These are phyloP conservation scores for Tenthredo livida DNA, from an alignment of 2,888 invertebrate genomes.

Conservation along the genomic window DNA sequence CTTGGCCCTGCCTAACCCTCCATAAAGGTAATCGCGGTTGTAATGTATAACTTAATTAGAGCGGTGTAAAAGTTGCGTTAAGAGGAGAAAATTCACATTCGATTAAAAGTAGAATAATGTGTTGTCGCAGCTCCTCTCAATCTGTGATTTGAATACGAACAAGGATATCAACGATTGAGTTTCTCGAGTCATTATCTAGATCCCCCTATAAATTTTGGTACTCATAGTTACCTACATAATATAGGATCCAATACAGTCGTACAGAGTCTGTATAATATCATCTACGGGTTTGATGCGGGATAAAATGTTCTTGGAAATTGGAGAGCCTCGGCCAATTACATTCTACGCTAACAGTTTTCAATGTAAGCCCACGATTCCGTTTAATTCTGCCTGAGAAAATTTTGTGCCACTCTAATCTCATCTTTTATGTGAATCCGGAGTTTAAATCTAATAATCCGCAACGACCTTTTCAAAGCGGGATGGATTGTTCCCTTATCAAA, in stretches of 20 bases:
- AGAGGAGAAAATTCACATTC: background rate
- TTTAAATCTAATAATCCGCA: background rate
- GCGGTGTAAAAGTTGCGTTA: background rate
- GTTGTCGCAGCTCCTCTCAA: background rate
- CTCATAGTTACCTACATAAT: background rate
- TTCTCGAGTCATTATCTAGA: background rate
- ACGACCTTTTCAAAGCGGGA: background rate
- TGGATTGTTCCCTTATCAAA: background rate
- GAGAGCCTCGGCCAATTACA: background rate
- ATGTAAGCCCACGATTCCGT: background rate
- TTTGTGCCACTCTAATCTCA: background rate
- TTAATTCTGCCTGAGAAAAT: conserved; percentile 5
- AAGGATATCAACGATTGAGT: background rate
- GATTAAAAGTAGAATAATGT: background rate
- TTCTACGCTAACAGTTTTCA: conserved; percentile 14
- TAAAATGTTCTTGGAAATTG: background rate
- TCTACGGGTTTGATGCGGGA: background rate
- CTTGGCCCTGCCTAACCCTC: background rate
- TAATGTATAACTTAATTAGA: background rate
- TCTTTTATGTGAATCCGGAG: conserved; percentile 13
- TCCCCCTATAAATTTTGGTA: background rate
- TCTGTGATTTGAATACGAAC: background rate
- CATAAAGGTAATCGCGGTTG: conserved; percentile 5
- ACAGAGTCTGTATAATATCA: background rate
- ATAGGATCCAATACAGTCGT: background rate